These are phyloP conservation scores for Hydropotes inermis DNA, from an alignment of 2,113 vertebrate species.

Conservation along the genomic window DNA sequence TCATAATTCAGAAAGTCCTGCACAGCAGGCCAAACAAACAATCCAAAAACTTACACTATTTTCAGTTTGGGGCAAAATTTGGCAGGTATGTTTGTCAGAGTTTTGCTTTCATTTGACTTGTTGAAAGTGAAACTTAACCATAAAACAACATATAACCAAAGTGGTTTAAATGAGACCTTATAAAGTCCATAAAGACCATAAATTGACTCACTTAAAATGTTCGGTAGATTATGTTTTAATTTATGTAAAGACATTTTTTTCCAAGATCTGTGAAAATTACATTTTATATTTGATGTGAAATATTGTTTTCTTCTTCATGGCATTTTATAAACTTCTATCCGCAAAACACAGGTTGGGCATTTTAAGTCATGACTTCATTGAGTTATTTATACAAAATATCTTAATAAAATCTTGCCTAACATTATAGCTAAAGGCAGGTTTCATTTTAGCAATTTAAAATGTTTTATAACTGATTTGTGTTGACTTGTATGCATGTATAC, in stretches of 20 bases:
- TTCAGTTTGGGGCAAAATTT: not conserved
- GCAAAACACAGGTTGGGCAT: not conserved
- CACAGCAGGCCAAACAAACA: not conserved
- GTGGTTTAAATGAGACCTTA: not conserved
- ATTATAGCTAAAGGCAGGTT: slow-evolving; percentile 28
- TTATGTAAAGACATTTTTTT: not conserved
- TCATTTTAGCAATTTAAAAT: slow-evolving; percentile 29
- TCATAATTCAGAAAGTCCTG: not conserved
- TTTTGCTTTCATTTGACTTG: slow-evolving; percentile 27
- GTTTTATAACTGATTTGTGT: slow-evolving; percentile 34
- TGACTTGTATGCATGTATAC: not conserved
- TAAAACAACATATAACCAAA: not conserved
- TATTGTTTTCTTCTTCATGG: not conserved
- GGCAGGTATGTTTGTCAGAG: not conserved
- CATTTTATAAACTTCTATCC: not conserved
- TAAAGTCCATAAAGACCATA: not conserved
- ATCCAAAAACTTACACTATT: not conserved
- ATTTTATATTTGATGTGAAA: not conserved
- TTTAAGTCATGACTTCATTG: not conserved
- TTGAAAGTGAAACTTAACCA: not conserved
- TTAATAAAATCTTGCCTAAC: not conserved
- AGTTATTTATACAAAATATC: slow-evolving; percentile 24
- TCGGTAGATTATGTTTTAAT: not conserved
- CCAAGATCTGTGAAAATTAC: not conserved
- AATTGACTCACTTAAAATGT: not conserved